Conservation (phyloP, 1,140 invertebrate genomes). For the Heliothis subflexa region DNA sequence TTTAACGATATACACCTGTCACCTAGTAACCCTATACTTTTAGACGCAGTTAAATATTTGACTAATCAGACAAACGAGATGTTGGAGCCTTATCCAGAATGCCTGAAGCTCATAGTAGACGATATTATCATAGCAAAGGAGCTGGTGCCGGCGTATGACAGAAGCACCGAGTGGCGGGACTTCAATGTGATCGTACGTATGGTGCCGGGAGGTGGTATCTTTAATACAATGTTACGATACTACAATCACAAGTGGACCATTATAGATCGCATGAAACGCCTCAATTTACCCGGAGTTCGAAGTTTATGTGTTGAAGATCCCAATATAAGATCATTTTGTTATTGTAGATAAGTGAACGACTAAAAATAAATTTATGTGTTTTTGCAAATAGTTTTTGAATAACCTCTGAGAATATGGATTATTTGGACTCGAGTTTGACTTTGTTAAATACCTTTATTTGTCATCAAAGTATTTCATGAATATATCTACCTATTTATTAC, state of each 20-base stretch:
- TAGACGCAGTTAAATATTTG: neutral
- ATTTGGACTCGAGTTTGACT: too few species aligned
- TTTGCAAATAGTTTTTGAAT: too few species aligned
- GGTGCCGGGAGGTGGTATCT: conserved; percentile 14
- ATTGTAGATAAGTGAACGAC: neutral
- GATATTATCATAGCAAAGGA: conserved; percentile 15
- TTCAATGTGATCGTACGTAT: conserved; percentile 2
- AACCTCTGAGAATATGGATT: too few species aligned
- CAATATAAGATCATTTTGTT: conserved; percentile 13
- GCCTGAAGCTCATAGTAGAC: neutral
- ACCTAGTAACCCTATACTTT: neutral
- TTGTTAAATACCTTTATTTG: too few species aligned
- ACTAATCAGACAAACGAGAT: neutral
- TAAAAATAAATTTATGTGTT: too few species aligned
- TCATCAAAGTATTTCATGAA: too few species aligned
- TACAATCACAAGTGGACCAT: neutral
- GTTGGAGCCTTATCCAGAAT: conserved; percentile 9
- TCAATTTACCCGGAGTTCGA: neutral
- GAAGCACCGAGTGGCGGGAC: conserved; percentile 2
- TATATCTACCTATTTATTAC: too few species aligned
- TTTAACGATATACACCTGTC: conserved; percentile 65
- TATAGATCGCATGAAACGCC: conserved; percentile 5
- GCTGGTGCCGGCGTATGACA: conserved; percentile 5
- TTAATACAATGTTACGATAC: neutral
- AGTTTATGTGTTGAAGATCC: neutral